A percentile compares a stretch with the other conserved stretches of the same genome.
Conservation (phyloP, 2,113 vertebrate species). For the Tursiops truncatus region DNA sequence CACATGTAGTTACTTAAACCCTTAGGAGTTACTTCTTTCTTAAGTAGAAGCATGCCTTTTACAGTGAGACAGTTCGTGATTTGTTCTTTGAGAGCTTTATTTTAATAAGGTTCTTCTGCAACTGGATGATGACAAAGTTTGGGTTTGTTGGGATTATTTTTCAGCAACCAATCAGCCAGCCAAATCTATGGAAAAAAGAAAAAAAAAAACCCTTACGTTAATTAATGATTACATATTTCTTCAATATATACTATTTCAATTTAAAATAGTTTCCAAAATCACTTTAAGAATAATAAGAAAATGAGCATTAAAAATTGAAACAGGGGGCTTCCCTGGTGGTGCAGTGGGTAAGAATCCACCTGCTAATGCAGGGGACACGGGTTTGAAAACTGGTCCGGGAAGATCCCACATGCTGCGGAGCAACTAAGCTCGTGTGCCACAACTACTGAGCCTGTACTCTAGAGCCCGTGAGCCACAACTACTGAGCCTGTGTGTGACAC, state of each 20-base stretch:
- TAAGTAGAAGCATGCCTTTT: background rate
- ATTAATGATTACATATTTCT: constrained; percentile 40
- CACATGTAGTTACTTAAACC: background rate
- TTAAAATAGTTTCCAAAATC: constrained; percentile 38
- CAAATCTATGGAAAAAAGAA: constrained; percentile 86
- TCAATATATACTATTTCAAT: background rate
- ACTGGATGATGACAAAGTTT: constrained; percentile 74
- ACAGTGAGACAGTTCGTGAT: background rate
- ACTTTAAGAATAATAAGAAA: constrained; percentile 38
- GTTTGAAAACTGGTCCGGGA: too few species aligned
- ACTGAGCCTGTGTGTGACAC: too few species aligned
- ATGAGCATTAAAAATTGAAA: constrained; percentile 44
- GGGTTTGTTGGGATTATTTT: constrained; percentile 93
- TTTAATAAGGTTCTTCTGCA: constrained; percentile 67
- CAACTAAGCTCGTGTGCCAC: too few species aligned
- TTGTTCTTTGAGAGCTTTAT: constrained; percentile 39
- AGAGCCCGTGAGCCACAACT: too few species aligned
- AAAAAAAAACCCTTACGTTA: constrained; percentile 38
- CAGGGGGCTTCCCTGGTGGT: too few species aligned
- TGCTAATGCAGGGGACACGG: too few species aligned
- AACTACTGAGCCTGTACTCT: too few species aligned
- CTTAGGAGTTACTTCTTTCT: constrained; percentile 21
- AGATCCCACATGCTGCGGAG: too few species aligned
- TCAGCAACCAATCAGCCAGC: constrained; percentile 95
- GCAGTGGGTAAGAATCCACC: too few species aligned